phyloP scores from a whole-genome alignment of 2,888 invertebrate species.

The Dryobota labecula region DNA sequence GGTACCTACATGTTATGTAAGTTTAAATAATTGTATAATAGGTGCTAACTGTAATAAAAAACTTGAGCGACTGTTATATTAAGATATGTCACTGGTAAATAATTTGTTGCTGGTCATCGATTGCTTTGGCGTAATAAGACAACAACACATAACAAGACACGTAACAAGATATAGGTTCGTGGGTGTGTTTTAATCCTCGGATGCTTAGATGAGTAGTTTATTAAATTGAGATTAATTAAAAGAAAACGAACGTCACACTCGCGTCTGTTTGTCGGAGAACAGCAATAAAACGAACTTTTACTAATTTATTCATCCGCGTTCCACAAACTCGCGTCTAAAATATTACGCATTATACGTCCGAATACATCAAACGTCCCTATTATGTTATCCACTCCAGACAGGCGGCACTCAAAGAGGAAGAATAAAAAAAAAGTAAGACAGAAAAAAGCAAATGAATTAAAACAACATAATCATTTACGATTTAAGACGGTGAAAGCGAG shows the following conservation, averaged over 20 bases:
- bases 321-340: constrained; percentile 68
- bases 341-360: constrained; percentile 67
- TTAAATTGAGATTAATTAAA: constrained; percentile 51
- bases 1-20: too few species aligned
- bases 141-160: too few species aligned
- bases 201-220: constrained; percentile 47
- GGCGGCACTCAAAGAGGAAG: constrained; percentile 86
- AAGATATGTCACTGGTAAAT: background rate
- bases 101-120: constrained; percentile 4
- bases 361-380: constrained; percentile 76
- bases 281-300: constrained; percentile 73
- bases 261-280: constrained; percentile 66
- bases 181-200: constrained; percentile 49
- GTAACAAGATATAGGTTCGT: background rate
- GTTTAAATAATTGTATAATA: too few species aligned
- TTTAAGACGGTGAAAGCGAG: constrained; percentile 85
- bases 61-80: background rate
- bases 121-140: background rate
- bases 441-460: constrained; percentile 89
- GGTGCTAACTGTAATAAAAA: background rate
- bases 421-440: constrained; percentile 84
- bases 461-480: constrained; percentile 90
- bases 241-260: constrained; percentile 57
- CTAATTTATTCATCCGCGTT: constrained; percentile 77
- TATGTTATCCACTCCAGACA: constrained; percentile 85